Evolutionary conservation across 2,113 vertebrate genomes (phyloP), one percentile per base, ranked within the genome.

Genomic region (Anarhynchus alexandrinus): DNA sequence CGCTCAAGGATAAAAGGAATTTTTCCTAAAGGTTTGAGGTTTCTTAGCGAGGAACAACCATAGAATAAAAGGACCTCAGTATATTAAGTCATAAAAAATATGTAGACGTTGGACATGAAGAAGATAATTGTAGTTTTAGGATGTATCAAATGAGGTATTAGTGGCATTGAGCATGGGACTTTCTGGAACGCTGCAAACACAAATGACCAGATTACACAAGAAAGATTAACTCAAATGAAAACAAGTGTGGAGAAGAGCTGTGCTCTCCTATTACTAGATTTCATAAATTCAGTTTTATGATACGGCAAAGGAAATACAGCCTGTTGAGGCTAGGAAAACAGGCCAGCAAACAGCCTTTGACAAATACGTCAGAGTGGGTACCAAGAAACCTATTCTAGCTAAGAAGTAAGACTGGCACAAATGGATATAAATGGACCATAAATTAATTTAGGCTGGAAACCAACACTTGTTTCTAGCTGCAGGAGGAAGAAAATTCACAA

Each of bases 381-480:
- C 9, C 36, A 92, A 88, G 73, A 93, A 89, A 89, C 49, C 69
- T 82, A 8, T 42, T 52, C 47, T 71, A 67, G 23, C 82, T 76
- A 55, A 95, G 40, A 89, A 67, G 13, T 25, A 86, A 71, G 62
- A 74, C 2, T 47, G 79, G 54, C 51, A 92, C 29, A 80, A 91
- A 90, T 36, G 15, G 62, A 73, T 72, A 72, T 57, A 90, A 93
- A 93, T 42, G 36, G 74, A 57, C 38, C 34, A 36, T 79, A 72
- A 94, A 82, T 43, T 55, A 79, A 89, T 80, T 91, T 38, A 22
- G 16, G 7, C 45, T 88, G 49, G 45, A 94, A 96, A 90, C 4
- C 26, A 82, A 61, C 36, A 85, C 26, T 82, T 79, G 12, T 40
- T 95, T 72, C 62, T 54, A 90, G 36, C 43, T 58, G 27, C 5